These are phyloP conservation scores for Adrianichthys oophorus DNA, from an alignment of 2,797 vertebrate genomes.

Conservation along the genomic window DNA sequence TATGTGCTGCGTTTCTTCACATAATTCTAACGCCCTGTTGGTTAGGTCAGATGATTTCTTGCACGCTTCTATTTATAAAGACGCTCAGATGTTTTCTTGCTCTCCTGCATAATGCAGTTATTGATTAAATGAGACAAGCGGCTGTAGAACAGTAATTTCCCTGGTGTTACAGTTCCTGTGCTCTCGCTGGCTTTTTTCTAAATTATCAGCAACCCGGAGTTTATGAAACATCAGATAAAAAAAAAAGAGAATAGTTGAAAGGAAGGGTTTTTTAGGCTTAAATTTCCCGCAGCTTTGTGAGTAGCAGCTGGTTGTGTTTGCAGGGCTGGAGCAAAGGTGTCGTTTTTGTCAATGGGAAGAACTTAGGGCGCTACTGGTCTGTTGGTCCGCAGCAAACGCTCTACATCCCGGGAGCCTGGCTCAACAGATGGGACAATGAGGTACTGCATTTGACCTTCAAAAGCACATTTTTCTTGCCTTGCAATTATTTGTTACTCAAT, in stretches of 20 bases:
- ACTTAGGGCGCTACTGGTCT: slow-evolving; percentile 90
- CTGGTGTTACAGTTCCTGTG: not conserved
- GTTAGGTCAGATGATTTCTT: slow-evolving; percentile 12
- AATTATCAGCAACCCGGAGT: not conserved
- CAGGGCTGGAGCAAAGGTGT: slow-evolving; percentile 92
- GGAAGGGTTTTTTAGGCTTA: not conserved
- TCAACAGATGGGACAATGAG: slow-evolving; percentile 84
- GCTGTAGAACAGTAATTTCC: slow-evolving; percentile 3
- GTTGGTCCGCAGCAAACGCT: slow-evolving; percentile 90
- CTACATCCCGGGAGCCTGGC: slow-evolving; percentile 88
- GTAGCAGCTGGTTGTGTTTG: slow-evolving; percentile 18
- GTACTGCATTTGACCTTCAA: slow-evolving; percentile 57
- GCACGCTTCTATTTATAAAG: slow-evolving; percentile 12
- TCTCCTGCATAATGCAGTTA: slow-evolving; percentile 5
- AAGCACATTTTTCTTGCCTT: too few relatives aligned
- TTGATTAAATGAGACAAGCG: slow-evolving; percentile 15
- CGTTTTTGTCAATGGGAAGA: slow-evolving; percentile 87
- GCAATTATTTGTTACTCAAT: too few relatives aligned
- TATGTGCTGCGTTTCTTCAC: slow-evolving; percentile 4
- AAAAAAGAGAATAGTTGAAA: not conserved
- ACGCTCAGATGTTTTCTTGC: not conserved
- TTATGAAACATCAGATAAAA: not conserved
- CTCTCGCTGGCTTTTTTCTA: not conserved
- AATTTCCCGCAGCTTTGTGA: too few relatives aligned
- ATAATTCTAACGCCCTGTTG: slow-evolving; percentile 3